Conservation (phyloP, 2,888 invertebrate species). For the Sycophila texana region DNA sequence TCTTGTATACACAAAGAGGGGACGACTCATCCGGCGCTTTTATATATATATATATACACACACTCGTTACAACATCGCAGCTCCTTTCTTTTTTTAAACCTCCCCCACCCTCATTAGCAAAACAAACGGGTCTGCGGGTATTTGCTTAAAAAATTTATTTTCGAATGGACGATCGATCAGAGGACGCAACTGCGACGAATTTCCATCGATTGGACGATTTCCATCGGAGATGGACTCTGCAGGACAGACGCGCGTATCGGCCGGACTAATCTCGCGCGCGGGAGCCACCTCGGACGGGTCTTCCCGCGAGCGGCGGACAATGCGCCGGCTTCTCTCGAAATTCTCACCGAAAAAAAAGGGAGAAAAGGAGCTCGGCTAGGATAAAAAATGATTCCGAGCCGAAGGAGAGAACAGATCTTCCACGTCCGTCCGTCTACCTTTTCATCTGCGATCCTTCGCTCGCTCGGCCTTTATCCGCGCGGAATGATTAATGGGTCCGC, state of each 20-base stretch:
- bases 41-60: too few relatives aligned
- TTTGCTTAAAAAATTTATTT: neutral
- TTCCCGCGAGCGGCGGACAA: constrained; percentile 45
- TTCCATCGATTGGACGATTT: too few relatives aligned
- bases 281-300: constrained; percentile 50
- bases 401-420: constrained; percentile 32
- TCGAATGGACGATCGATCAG: too few relatives aligned
- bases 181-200: too few relatives aligned
- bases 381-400: constrained; percentile 65
- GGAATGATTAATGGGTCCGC: constrained; percentile 73
- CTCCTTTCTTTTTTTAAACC: neutral
- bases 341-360: constrained; percentile 42
- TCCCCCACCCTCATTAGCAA: constrained; percentile 33
- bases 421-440: constrained; percentile 63
- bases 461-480: constrained; percentile 68
- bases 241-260: constrained; percentile 62
- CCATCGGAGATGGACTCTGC: too few relatives aligned
- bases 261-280: constrained; percentile 69
- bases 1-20: constrained; percentile 1
- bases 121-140: constrained; percentile 8
- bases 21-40: neutral
- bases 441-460: constrained; percentile 61
- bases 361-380: constrained; percentile 45
- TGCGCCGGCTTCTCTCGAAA: constrained; percentile 46
- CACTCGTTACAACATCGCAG: neutral